Base-by-base conservation (phyloP, 2,888 invertebrate species). In the Amiota mariae region DNA sequence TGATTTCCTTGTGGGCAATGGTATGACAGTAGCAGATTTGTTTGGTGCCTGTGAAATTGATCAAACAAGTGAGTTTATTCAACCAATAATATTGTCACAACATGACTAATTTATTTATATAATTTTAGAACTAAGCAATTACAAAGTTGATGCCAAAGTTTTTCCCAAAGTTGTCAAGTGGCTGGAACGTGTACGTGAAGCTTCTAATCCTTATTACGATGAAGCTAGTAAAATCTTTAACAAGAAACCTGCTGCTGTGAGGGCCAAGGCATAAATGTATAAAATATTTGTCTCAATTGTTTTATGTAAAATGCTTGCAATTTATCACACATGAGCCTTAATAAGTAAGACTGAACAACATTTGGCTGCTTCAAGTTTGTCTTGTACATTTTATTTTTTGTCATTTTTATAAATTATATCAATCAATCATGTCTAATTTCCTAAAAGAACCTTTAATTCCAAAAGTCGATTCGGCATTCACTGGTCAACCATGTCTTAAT, bases 11-110 rank as follows among this genome's bases (percentile, higher is more conserved):
- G 89, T 89, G 1, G 94, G 94, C 0, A 87, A 93, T 78, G 85
- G 91, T 49, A 89, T 94, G 1, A 93, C 93, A 0, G 92, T 94
- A 1, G 95, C 95, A 0, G 96, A 96, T 88, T 88, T 96, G 70
- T 89, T 94, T 76, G 94, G 94, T 0, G 92, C 93, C 0, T 93
- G 93, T 79, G 95, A 95, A 90, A 86, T 96, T 71, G 95, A 54
- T 4, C 67, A 68, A 24, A 68, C 18, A 54, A 68, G 67, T 68
- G n/a, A 68, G 54, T 94, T 13, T 9, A 54, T 36, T 36, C 36
- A 6, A 24, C 24, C 24, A n/a, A n/a, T 36, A 36, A 2, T 36
- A 36, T 36, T 36, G 36, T 36, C 36, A 36, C 36, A 36, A 36
- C n/a, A n/a, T n/a, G n/a, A n/a, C 36, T 36, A 15, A 54, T 1